Evolutionary conservation across 2,888 invertebrate genomes (phyloP), one percentile per base, ranked within the genome.

Genomic region (Torymus aiolomorphi): DNA sequence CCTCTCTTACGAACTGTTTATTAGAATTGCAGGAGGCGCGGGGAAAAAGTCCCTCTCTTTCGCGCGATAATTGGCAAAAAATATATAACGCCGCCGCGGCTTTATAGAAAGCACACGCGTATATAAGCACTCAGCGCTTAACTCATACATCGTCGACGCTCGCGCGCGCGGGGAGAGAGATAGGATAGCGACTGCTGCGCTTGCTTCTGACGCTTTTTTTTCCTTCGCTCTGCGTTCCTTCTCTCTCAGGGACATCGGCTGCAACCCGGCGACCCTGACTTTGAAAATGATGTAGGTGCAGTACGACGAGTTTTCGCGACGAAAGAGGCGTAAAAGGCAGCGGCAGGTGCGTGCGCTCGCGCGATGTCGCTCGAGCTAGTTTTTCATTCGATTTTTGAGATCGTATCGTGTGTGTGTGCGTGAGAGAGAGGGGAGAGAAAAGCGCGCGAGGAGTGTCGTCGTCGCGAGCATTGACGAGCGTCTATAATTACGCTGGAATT

Each of bases 231-330:
- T 12, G 1, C 16, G n/a, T 18, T 49, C 42, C 20, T 51, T 31
- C 59, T 16, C 57, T 54, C 24, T 74, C 75, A 80, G 76, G 80
- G 80, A 80, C 80, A 80, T 42, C 57, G 56, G n/a, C 14, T 11
- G 16, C 54, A 42, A 14, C 51, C 24, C 2, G 54, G 42, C 75
- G 84, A 81, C 82, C 83, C 83, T 83, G 84, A 83, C 83, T 83
- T 83, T 84, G 83, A 83, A 81, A 84, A 83, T 82, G 82, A 83
- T 83, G 82, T 82, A 80, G 82, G 80, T 79, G 82, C 83, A 42
- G 42, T 42, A 10, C 5, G 42, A 42, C 42, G 42, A 42, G 42
- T 42, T 42, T 42, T 42, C 42, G 42, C 42, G 42, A 42, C 42
- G 42, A 42, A 42, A 42, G 42, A 42, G 42, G 42, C 42, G 42